Percentiles rank a stretch among this genome's conserved stretches.
phyloP scores from a whole-genome alignment of 2,797 vertebrate species.

The Sebastes taczanowskii region DNA sequence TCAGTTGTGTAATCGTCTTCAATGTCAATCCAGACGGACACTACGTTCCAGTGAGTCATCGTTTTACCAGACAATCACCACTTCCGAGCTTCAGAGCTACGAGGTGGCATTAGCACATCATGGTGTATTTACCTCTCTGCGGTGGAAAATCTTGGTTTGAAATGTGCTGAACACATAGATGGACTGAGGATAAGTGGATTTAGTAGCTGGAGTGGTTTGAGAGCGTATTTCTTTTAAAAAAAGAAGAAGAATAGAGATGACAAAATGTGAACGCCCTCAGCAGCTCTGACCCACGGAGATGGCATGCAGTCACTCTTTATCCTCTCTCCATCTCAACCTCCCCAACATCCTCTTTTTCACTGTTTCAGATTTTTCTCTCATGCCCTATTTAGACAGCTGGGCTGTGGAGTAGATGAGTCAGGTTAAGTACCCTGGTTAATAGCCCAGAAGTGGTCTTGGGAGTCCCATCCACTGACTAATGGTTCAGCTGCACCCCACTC shows the following conservation, averaged over 20 bases:
- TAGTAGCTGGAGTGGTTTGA: neutral
- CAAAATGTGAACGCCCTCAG: neutral
- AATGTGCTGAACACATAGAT: neutral
- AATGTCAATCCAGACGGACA: neutral
- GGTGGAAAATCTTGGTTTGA: neutral
- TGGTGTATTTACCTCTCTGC: neutral
- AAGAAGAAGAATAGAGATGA: neutral
- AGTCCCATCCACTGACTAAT: conserved; percentile 55
- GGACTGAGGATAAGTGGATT: neutral
- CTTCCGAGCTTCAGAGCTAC: neutral
- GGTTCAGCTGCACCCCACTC: conserved; percentile 44
- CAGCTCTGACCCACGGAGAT: neutral
- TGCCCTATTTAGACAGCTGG: conserved; percentile 51
- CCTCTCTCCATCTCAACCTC: neutral
- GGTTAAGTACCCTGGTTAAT: conserved; percentile 32
- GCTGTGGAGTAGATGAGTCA: conserved; percentile 63
- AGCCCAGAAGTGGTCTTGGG: conserved; percentile 10
- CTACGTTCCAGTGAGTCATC: neutral
- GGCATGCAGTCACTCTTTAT: neutral
- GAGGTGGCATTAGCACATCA: neutral
- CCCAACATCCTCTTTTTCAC: neutral
- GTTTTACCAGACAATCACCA: neutral
- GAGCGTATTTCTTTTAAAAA: neutral
- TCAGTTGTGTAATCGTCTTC: neutral
- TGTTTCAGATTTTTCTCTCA: conserved; percentile 19